Evolutionary conservation across 2,113 vertebrate species (phyloP), one percentile per base, ranked within the genome.

Genomic region (Dipodomys stephensi): DNA sequence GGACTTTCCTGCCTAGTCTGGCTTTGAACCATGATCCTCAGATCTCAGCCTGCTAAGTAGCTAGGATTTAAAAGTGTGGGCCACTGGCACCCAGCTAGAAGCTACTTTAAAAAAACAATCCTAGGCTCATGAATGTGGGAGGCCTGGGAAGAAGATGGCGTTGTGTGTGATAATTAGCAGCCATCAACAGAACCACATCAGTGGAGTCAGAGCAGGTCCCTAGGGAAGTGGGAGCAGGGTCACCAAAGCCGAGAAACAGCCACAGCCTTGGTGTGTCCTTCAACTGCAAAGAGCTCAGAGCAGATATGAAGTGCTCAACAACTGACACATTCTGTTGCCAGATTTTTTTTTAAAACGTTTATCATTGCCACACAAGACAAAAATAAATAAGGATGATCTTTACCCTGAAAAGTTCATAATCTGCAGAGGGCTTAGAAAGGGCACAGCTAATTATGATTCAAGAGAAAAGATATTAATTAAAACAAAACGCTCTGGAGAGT

Each of bases 381-480:
- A 90, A 46, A 28, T 11, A 83, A 85, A 65, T 16, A 67, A 86
- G 39, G 53, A 73, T 62, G 57, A 68, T 27, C 64, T 49, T 87
- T 74, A 53, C 46, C 35, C 46, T 79, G 19, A 68, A 77, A 69
- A 64, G 18, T 53, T 68, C 62, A 69, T 28, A 74, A 68, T 53
- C 72, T 19, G 30, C 16, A 13, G 68, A 72, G 7, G 39, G 7
- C 49, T 77, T 64, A 65, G 53, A 81, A 77, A 28, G 39, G 72
- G 4, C 74, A 65, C 6, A 44, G 27, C 22, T 88, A 44, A 62
- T 94, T 78, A 39, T 7, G 80, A 64, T 73, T 96, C 87, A 28
- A 35, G 78, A 71, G 65, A 83, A 89, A 35, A 12, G 71, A 78
- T 93, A 49, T 22, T 49, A 35, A 12, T 64, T 18, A 28, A 62